These are phyloP conservation scores for Protomyctophum bolini DNA, from an alignment of 2,113 vertebrate species.

Conservation along the genomic window DNA sequence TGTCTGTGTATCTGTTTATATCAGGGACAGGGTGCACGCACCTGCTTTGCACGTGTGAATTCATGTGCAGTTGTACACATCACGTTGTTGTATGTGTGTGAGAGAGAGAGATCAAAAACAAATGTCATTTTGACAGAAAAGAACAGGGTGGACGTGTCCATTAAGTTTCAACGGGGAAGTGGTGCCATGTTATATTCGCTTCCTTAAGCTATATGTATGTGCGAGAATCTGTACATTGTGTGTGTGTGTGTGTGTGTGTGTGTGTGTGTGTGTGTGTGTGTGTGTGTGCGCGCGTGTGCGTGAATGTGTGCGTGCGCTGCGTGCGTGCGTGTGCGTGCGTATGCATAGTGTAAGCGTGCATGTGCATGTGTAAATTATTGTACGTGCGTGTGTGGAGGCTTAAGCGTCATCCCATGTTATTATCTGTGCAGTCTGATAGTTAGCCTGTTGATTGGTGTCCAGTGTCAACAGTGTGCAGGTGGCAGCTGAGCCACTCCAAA, in stretches of 20 bases:
- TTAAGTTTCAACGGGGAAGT: no score
- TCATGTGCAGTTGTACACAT: neutral
- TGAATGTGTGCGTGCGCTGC: neutral
- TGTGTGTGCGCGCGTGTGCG: constrained; percentile 2
- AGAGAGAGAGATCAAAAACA: no score
- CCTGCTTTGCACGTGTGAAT: neutral
- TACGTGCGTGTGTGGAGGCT: neutral
- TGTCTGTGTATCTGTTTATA: neutral
- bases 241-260: neutral
- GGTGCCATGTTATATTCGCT: no score
- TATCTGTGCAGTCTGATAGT: constrained; percentile 1
- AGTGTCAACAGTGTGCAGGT: constrained; percentile 2
- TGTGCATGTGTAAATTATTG: constrained; percentile 2
- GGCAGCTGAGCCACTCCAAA: neutral
- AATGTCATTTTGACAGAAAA: no score
- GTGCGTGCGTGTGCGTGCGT: neutral
- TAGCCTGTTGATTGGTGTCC: constrained; percentile 2
- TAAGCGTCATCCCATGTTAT: constrained; percentile 2
- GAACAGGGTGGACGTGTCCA: no score
- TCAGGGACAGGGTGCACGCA: neutral
- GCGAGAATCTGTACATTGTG: no score
- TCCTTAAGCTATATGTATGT: no score
- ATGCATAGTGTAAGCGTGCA: neutral
- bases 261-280: neutral
- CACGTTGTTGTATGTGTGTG: neutral